phyloP scores from a whole-genome alignment of 1,140 invertebrate genomes.

The Hyposmocoma kahamanoa region DNA sequence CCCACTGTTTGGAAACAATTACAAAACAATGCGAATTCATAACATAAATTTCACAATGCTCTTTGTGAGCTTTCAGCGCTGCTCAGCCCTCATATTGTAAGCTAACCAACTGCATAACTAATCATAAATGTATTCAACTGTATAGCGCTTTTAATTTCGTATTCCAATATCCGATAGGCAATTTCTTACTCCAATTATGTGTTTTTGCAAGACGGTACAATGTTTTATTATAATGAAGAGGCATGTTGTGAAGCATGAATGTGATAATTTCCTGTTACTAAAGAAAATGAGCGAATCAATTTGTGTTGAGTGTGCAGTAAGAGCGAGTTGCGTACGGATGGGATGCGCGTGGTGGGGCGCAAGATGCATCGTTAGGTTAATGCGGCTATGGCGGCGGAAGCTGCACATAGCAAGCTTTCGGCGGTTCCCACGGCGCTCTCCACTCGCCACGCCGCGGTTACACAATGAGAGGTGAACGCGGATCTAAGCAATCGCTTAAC shows the following conservation, averaged over 20 bases:
- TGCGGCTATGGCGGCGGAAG: conserved; percentile 63
- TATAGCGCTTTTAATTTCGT: too few species aligned
- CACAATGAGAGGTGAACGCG: conserved; percentile 71
- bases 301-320: conserved; percentile 31
- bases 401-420: conserved; percentile 64
- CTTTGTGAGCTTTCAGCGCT: conserved; percentile 43
- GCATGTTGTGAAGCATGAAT: conserved; percentile 22
- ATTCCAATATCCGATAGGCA: too few species aligned
- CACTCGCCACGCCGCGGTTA: conserved; percentile 29
- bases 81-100: not conserved
- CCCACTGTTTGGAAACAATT: conserved; percentile 58
- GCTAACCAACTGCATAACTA: not conserved
- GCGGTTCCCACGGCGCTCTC: conserved; percentile 57
- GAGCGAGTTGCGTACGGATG: conserved; percentile 30
- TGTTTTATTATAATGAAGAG: not conserved
- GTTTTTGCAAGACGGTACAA: not conserved
- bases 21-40: conserved; percentile 67
- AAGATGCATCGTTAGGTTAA: conserved; percentile 64
- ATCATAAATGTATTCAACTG: not conserved
- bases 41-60: conserved; percentile 57
- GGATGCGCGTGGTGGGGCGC: conserved; percentile 32
- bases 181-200: not conserved
- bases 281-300: conserved; percentile 58
- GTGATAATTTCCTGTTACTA: conserved; percentile 53
- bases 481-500: conserved; percentile 72